Evolutionary conservation across 2,797 vertebrate genomes (phyloP).

Genomic region (Hippopotamyrus pictus): DNA sequence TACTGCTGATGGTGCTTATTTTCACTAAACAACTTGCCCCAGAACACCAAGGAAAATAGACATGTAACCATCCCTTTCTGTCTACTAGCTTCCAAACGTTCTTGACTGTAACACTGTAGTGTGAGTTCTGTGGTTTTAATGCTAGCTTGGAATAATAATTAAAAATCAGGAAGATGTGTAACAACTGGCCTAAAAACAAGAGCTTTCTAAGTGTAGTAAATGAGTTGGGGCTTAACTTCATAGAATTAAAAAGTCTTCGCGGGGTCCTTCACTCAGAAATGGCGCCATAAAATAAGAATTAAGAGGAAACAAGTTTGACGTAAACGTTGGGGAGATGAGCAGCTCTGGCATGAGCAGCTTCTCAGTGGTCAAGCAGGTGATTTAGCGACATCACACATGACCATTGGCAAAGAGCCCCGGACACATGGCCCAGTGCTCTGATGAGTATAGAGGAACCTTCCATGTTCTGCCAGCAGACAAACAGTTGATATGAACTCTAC

Average conservation of each 20-base stretch:
- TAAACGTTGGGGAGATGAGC: background rate
- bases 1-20: background rate
- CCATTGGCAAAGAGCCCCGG: background rate
- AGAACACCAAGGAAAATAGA: background rate
- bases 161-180: background rate
- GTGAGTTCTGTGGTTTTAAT: background rate
- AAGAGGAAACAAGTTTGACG: background rate
- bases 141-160: background rate
- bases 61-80: background rate
- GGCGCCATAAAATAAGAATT: background rate
- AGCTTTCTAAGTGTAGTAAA: background rate
- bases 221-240: background rate
- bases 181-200: background rate
- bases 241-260: background rate
- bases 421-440: background rate
- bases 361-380: background rate
- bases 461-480: background rate
- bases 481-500: background rate
- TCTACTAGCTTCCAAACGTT: background rate
- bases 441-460: background rate
- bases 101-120: constrained; percentile 8
- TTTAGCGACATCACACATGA: background rate
- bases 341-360: background rate
- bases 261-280: background rate
- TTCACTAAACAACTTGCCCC: background rate